phyloP scores from a whole-genome alignment of 2,888 invertebrate genomes.

The Calameuta idolon region DNA sequence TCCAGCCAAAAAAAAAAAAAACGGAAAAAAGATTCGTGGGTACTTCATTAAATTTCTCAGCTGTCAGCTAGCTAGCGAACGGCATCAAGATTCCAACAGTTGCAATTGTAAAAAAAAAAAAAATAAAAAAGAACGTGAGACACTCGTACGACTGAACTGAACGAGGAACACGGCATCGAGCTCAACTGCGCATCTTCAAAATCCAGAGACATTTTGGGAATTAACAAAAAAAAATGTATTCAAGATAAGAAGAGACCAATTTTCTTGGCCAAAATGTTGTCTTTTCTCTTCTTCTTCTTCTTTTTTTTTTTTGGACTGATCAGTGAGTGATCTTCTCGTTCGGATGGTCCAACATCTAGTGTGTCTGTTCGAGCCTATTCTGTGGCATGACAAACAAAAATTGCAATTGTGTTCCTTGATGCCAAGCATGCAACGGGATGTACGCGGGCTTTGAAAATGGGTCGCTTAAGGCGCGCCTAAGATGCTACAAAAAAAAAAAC shows the following conservation, averaged over 20 bases:
- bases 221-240: background rate
- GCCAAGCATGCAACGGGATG: slow-evolving; percentile 39
- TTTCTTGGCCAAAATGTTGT: background rate
- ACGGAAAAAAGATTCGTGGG: slow-evolving; percentile 23
- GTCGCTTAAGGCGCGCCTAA: slow-evolving; percentile 47
- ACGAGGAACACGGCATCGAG: background rate
- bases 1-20: slow-evolving; percentile 25
- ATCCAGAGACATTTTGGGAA: background rate
- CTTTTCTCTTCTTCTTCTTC: background rate
- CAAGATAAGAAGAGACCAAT: background rate
- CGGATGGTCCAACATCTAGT: background rate
- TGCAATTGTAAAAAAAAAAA: slow-evolving; percentile 3
- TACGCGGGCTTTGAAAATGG: slow-evolving; percentile 46
- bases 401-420: slow-evolving; percentile 39
- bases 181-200: background rate
- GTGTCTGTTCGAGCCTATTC: background rate
- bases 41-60: slow-evolving; percentile 35
- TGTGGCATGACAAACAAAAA: slow-evolving; percentile 14
- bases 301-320: background rate
- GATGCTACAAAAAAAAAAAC: slow-evolving; percentile 44
- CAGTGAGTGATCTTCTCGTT: background rate
- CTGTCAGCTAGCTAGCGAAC: slow-evolving; percentile 43
- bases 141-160: background rate
- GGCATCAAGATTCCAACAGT: slow-evolving; percentile 35
- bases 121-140: background rate